Conservation (phyloP, 2,888 invertebrate species). For the Stenolophus ochropezus region DNA sequence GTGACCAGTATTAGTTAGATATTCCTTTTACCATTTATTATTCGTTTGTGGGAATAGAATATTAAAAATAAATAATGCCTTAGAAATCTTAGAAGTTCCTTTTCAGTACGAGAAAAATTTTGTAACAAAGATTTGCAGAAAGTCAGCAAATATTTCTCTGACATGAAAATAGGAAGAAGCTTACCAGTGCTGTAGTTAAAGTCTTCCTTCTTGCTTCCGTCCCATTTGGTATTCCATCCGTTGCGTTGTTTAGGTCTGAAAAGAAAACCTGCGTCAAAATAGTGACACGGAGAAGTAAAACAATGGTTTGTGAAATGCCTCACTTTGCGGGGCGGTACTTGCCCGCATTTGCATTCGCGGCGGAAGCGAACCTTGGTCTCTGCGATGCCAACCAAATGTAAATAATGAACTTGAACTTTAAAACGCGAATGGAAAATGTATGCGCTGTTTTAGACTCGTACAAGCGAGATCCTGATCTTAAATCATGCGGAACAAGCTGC, state of each 20-base stretch:
- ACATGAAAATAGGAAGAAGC: conserved; percentile 18
- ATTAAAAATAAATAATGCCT: too few species aligned
- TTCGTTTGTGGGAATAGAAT: too few species aligned
- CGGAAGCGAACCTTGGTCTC: conserved; percentile 41
- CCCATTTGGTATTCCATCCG: conserved; percentile 25
- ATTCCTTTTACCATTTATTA: too few species aligned
- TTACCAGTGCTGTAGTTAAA: conserved; percentile 23
- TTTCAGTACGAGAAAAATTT: neutral
- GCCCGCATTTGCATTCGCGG: conserved; percentile 43
- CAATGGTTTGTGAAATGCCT: conserved; percentile 41
- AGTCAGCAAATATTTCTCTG: neutral
- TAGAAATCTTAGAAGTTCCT: too few species aligned
- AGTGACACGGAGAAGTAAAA: conserved; percentile 50
- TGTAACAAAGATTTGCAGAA: neutral
- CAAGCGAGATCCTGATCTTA: neutral
- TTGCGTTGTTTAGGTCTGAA: conserved; percentile 41
- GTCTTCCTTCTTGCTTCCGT: conserved; percentile 6
- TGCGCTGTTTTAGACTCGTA: conserved; percentile 2
- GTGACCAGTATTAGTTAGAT: too few species aligned
- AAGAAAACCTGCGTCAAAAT: conserved; percentile 50
- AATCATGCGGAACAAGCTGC: neutral
- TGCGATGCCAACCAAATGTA: conserved; percentile 46
- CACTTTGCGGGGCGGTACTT: conserved; percentile 13
- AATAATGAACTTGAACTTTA: conserved; percentile 57
- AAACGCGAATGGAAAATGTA: conserved; percentile 33